Evolutionary conservation across 2,888 invertebrate genomes (phyloP).

Genomic region (Nysson spinosus): DNA sequence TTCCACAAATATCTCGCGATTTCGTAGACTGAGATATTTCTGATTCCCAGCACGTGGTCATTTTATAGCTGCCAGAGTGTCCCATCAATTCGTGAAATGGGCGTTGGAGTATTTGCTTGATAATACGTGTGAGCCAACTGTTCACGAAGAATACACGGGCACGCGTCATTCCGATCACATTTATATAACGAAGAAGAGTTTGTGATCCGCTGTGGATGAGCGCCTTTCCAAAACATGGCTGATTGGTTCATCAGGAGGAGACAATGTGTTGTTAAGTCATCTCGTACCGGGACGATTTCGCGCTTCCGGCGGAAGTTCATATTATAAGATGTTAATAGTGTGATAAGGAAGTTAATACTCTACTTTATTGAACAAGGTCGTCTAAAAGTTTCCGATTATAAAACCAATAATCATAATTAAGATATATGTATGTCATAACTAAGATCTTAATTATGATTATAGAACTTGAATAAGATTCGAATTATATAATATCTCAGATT

Average conservation of each 20-base stretch:
- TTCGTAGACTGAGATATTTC: slow-evolving; percentile 27
- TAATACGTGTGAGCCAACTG: neutral
- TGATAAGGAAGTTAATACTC: no score
- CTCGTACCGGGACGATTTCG: slow-evolving; percentile 3
- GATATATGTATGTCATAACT: no score
- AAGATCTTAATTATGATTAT: no score
- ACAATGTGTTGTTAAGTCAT: slow-evolving; percentile 46
- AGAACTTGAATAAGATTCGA: no score
- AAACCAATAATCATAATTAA: no score
- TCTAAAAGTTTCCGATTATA: neutral
- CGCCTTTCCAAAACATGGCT: slow-evolving; percentile 32
- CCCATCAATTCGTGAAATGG: slow-evolving; percentile 6
- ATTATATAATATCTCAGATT: no score
- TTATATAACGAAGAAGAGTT: slow-evolving; percentile 33
- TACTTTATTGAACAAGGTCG: neutral
- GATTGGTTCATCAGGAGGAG: slow-evolving; percentile 21
- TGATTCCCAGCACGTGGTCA: slow-evolving; percentile 3
- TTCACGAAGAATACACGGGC: neutral
- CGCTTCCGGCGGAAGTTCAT: slow-evolving; percentile 23
- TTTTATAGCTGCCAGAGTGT: slow-evolving; percentile 18
- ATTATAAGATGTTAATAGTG: slow-evolving; percentile 11
- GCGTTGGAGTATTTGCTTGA: slow-evolving; percentile 4
- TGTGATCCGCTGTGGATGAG: slow-evolving; percentile 30
- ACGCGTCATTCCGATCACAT: slow-evolving; percentile 7
- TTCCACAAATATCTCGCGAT: slow-evolving; percentile 29